Evolutionary conservation across 2,888 invertebrate species (phyloP), one percentile per base, ranked within the genome.

Genomic region (Sussaba pulchella): DNA sequence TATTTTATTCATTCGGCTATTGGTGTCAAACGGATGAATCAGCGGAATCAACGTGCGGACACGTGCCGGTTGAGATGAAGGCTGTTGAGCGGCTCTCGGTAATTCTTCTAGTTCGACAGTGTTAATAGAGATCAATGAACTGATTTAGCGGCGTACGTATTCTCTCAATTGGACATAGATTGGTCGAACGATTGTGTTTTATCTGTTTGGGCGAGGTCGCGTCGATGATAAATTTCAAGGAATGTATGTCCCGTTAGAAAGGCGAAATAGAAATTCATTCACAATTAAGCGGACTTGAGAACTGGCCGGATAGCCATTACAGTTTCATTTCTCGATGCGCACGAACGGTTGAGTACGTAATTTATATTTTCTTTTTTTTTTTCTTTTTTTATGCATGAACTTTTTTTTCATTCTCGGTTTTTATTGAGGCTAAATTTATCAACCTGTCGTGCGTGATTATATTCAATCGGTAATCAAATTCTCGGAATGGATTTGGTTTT

Each of bases 71-170:
- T 2, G 14, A 4, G 26, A 26, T 52, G 52, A 43, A 45, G 67
- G 45, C 75, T 59, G 54, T 36, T 31, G 6, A 31, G 61, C 26
- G 39, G 19, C 31, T 76, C 36, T 21, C 14, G n/a, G n/a, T 14
- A 9, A 47, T 71, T 31, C 43, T 54, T 66, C 47, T 59, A 26
- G 17, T 69, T 82, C 64, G 67, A 50, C 72, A 52, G 50, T 64
- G 45, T 69, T 59, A 45, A 79, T 76, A 54, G 80, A 45, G 72
- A 69, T 82, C 82, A 82, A 82, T 76, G 79, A 17, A 21, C 24
- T 63, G 36, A 64, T 76, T 78, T 45, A 64, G 24, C 19, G n/a
- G 39, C 45, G 10, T 24, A 24, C 26, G 24, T 14, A 47, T 54
- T 54, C 24, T 61, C 26, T 54, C 59, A 17, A 71, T 64, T 41